These are phyloP conservation scores for Clistopyga incitator DNA, from an alignment of 2,888 invertebrate species.

Conservation along the genomic window DNA sequence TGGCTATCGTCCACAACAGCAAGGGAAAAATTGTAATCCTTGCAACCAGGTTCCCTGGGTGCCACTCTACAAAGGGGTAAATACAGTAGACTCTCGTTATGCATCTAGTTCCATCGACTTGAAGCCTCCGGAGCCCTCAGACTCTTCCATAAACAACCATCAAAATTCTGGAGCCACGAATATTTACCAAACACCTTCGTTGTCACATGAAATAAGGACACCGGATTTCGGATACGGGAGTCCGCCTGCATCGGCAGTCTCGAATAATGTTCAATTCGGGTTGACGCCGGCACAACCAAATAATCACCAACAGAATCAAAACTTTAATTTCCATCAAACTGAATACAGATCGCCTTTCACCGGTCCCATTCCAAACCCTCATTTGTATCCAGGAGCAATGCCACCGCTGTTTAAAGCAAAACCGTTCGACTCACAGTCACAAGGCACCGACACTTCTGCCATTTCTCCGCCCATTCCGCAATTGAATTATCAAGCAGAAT, in stretches of 20 bases:
- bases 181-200: slow-evolving; percentile 55
- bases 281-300: slow-evolving; percentile 19
- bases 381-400: slow-evolving; percentile 87
- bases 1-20: slow-evolving; percentile 71
- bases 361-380: slow-evolving; percentile 88
- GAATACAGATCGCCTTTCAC: slow-evolving; percentile 55
- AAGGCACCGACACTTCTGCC: slow-evolving; percentile 50
- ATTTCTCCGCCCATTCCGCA: slow-evolving; percentile 27
- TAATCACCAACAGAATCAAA: slow-evolving; percentile 50
- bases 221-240: slow-evolving; percentile 73
- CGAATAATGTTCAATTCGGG: slow-evolving; percentile 40
- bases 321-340: slow-evolving; percentile 57
- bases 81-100: slow-evolving; percentile 58
- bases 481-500: slow-evolving; percentile 30
- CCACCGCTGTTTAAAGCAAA: slow-evolving; percentile 87
- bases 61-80: slow-evolving; percentile 85
- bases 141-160: slow-evolving; percentile 51
- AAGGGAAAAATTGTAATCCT: slow-evolving; percentile 89
- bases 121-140: slow-evolving; percentile 11
- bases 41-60: slow-evolving; percentile 94
- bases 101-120: slow-evolving; percentile 54
- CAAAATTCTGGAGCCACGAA: slow-evolving; percentile 39
- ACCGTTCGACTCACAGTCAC: slow-evolving; percentile 56
- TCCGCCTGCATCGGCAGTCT: slow-evolving; percentile 48
- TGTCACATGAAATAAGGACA: slow-evolving; percentile 72